A percentile compares a stretch with the other conserved stretches of the same genome.
phyloP scores from a whole-genome alignment of 2,888 invertebrate genomes.

The Piscicola geometra region DNA sequence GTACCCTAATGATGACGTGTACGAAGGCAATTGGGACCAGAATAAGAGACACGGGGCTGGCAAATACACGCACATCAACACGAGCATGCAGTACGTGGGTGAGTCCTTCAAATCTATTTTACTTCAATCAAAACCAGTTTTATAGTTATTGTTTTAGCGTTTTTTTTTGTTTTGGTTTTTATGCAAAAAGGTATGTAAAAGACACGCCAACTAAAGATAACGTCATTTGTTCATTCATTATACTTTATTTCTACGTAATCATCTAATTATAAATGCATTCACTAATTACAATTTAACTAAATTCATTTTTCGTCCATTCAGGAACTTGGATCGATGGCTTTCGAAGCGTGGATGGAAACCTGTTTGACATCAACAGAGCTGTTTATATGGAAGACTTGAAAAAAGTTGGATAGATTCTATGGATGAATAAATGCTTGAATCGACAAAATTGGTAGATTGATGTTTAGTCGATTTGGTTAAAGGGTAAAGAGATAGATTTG shows the following conservation, averaged over 20 bases:
- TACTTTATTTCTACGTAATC: too few relatives aligned
- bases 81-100: constrained; percentile 31
- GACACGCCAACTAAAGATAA: too few relatives aligned
- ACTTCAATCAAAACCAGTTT: background rate
- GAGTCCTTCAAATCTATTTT: too few relatives aligned
- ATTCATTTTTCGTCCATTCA: too few relatives aligned
- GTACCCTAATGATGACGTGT: constrained; percentile 29
- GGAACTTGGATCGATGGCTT: constrained; percentile 23
- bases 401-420: background rate
- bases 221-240: too few relatives aligned
- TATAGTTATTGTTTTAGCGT: background rate
- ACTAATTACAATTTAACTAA: too few relatives aligned
- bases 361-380: constrained; percentile 28
- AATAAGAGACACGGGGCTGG: constrained; percentile 26
- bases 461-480: background rate
- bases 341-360: constrained; percentile 21
- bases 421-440: too few relatives aligned
- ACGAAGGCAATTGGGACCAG: constrained; percentile 31
- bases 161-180: background rate
- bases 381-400: constrained; percentile 26
- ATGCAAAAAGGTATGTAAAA: background rate
- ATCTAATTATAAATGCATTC: too few relatives aligned
- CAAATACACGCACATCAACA: constrained; percentile 27
- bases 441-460: too few relatives aligned
- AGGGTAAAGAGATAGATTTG: background rate